These are phyloP conservation scores for Ectropis grisescens DNA, from an alignment of 1,140 invertebrate genomes.

Conservation along the genomic window DNA sequence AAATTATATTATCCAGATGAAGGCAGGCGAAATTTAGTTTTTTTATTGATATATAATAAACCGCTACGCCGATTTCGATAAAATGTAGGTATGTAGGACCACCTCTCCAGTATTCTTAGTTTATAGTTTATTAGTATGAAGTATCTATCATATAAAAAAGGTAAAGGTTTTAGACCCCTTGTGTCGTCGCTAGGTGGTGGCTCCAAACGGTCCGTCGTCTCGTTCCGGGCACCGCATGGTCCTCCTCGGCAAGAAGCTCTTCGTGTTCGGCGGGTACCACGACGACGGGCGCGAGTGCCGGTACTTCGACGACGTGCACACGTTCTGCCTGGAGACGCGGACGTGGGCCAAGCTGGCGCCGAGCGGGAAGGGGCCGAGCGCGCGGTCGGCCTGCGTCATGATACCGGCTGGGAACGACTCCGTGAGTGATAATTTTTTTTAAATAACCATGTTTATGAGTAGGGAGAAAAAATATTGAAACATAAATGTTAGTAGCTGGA, in stretches of 20 bases:
- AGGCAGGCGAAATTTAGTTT: too few relatives aligned
- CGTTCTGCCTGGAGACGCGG: conserved; percentile 86
- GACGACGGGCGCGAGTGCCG: conserved; percentile 90
- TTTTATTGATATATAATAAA: too few relatives aligned
- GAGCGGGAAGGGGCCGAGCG: conserved; percentile 75
- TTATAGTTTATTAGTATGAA: too few relatives aligned
- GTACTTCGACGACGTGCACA: conserved; percentile 91
- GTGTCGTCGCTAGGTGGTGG: conserved; percentile 70
- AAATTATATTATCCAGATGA: too few relatives aligned
- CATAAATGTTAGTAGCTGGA: too few relatives aligned
- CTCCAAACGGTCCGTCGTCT: conserved; percentile 82
- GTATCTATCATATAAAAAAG: too few relatives aligned
- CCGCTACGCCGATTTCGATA: too few relatives aligned
- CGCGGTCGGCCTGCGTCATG: conserved; percentile 70
- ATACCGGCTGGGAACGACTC: conserved; percentile 47
- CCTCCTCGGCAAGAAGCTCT: conserved; percentile 79
- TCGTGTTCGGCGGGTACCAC: conserved; percentile 93
- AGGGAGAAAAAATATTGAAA: too few relatives aligned
- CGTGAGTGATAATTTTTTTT: conserved; percentile 26
- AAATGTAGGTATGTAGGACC: too few relatives aligned
- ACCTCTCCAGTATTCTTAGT: too few relatives aligned
- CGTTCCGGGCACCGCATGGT: conserved; percentile 94
- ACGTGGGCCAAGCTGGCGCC: conserved; percentile 84
- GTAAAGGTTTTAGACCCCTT: too few relatives aligned
- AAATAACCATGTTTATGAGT: too few relatives aligned